Conservation (phyloP, 1,140 invertebrate genomes). For the Cotesia glomerata region DNA sequence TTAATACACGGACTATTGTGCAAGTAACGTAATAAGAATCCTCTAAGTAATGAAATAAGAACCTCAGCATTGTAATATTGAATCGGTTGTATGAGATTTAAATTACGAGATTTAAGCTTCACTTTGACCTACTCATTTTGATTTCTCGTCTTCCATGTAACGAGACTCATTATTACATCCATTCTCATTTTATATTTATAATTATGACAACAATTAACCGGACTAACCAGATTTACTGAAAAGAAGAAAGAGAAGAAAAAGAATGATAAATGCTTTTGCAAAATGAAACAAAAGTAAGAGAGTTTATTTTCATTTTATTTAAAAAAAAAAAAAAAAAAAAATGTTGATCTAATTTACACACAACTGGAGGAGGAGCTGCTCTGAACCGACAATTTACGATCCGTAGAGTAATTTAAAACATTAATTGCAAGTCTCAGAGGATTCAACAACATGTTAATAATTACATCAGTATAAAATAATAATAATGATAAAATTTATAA, state of each 20-base stretch:
- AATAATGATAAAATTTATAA: constrained; percentile 1
- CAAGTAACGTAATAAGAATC: constrained; percentile 29
- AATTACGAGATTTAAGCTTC: constrained; percentile 27
- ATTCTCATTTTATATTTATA: background rate
- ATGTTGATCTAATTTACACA: background rate
- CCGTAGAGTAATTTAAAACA: constrained; percentile 2
- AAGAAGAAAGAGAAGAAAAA: background rate
- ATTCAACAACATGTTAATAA: background rate
- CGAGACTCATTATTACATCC: no score
- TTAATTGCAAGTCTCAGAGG: constrained; percentile 3
- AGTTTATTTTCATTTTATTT: background rate
- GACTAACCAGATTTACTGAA: background rate
- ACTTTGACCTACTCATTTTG: constrained; percentile 27
- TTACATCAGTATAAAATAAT: constrained; percentile 3
- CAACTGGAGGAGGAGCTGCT: background rate
- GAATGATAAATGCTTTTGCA: background rate
- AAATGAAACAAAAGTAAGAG: background rate
- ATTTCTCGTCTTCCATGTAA: background rate
- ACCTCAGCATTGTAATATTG: constrained; percentile 31
- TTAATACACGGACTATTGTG: constrained; percentile 26
- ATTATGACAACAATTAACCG: background rate
- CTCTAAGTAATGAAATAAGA: constrained; percentile 30
- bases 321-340: background rate
- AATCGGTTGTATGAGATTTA: constrained; percentile 17
- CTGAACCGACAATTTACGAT: constrained; percentile 11